A percentile compares a stretch with the other conserved stretches of the same genome.
phyloP scores from a whole-genome alignment of 2,113 vertebrate genomes.

The Misgurnus mizolepis region DNA sequence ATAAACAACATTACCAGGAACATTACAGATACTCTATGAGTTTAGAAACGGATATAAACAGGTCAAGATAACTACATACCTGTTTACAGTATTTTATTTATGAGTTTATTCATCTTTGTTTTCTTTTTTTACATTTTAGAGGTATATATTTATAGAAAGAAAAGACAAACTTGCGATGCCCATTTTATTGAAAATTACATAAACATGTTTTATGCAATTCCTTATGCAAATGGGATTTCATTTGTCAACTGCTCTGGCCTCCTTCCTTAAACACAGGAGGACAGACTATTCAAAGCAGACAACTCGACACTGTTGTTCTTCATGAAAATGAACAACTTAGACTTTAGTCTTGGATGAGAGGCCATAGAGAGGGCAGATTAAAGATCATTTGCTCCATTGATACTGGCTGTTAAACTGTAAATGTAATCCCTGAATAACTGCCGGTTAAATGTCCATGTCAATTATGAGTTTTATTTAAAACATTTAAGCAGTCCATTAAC shows the following conservation, averaged over 20 bases:
- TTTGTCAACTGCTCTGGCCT: conserved; percentile 16
- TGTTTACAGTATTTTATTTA: too few relatives aligned
- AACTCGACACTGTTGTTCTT: conserved; percentile 17
- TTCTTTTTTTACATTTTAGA: not conserved
- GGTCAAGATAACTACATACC: not conserved
- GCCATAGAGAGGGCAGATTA: conserved; percentile 5
- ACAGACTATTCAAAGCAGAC: conserved; percentile 33
- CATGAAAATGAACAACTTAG: conserved; percentile 26
- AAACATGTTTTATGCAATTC: not conserved
- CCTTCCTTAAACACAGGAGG: not conserved
- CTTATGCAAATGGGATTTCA: not conserved
- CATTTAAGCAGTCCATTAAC: not conserved
- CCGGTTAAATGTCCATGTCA: not conserved
- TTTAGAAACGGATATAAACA: not conserved
- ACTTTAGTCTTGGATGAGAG: conserved; percentile 18
- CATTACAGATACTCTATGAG: not conserved
- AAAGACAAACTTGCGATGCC: not conserved
- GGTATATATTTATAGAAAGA: not conserved
- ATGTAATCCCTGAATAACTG: not conserved
- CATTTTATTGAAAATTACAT: too few relatives aligned
- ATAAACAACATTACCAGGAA: not conserved
- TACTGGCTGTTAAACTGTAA: not conserved
- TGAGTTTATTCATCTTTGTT: not conserved
- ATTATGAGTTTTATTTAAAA: not conserved
- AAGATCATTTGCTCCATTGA: not conserved